A percentile compares a stretch with the other conserved stretches of the same genome.
These are phyloP conservation scores for Origma solitaria DNA, from an alignment of 2,113 vertebrate genomes.

Conservation along the genomic window DNA sequence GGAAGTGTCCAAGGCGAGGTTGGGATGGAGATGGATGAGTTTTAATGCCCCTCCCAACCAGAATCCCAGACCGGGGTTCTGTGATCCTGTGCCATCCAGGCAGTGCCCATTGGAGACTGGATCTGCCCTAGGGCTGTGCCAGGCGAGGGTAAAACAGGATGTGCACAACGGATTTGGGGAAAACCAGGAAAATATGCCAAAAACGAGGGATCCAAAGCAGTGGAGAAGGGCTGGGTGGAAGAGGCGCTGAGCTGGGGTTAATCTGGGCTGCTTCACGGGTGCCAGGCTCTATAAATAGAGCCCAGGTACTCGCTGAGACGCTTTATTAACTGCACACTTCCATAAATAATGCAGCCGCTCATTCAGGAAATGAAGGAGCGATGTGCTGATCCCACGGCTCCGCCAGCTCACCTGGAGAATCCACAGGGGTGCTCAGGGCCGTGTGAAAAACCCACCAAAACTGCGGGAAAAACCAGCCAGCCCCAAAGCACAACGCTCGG, in stretches of 20 bases:
- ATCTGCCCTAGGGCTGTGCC: not conserved
- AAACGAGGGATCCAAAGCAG: not conserved
- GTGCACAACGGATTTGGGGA: accelerated
- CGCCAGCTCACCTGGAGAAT: not conserved
- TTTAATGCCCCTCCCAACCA: not conserved
- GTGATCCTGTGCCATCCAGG: not conserved
- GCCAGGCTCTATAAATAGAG: constrained; percentile 20
- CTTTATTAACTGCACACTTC: not conserved
- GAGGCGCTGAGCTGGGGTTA: not conserved
- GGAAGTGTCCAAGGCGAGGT: accelerated
- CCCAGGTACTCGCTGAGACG: not conserved
- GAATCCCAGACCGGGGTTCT: not conserved
- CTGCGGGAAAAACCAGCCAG: accelerated
- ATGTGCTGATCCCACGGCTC: not conserved
- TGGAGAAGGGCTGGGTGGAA: not conserved
- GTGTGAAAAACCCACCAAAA: not conserved
- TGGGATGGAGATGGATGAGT: not conserved
- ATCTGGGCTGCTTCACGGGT: not conserved
- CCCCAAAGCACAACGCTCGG: too few relatives aligned
- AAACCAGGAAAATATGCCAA: not conserved
- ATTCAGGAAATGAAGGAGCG: not conserved
- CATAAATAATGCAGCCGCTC: not conserved
- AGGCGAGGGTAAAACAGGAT: not conserved
- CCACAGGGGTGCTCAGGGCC: not conserved
- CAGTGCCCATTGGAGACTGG: not conserved